Evolutionary conservation across 2,797 vertebrate species (phyloP).

Genomic region (Sebastes trivittatus): DNA sequence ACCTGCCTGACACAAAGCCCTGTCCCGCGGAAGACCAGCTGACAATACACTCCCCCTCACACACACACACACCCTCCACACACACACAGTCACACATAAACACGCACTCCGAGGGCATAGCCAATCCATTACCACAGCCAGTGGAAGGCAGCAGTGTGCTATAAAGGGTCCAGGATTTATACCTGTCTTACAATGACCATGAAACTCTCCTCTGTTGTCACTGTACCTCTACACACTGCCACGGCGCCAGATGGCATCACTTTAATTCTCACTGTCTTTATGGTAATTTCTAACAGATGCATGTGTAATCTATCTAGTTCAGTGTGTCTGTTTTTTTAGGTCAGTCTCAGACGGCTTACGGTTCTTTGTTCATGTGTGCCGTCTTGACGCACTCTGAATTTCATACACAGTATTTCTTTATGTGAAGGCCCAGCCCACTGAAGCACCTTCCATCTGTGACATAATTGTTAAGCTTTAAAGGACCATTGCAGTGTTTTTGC

Average conservation of each 20-base stretch:
- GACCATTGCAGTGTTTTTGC: neutral
- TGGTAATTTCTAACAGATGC: slow-evolving; percentile 78
- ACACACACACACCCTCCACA: neutral
- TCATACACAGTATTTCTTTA: neutral
- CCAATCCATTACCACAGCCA: slow-evolving; percentile 79
- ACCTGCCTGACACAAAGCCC: slow-evolving; percentile 73
- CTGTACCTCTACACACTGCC: slow-evolving; percentile 61
- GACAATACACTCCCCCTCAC: slow-evolving; percentile 42
- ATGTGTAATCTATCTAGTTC: slow-evolving; percentile 71
- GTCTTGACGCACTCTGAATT: neutral
- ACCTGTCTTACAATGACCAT: slow-evolving; percentile 71
- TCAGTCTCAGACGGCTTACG: slow-evolving; percentile 61
- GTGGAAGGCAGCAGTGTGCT: slow-evolving; percentile 55
- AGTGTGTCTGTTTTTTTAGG: slow-evolving; percentile 73
- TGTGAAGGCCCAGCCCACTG: neutral
- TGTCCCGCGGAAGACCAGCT: slow-evolving; percentile 45
- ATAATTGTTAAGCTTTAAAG: neutral
- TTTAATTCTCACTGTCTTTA: slow-evolving; percentile 73
- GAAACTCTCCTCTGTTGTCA: slow-evolving; percentile 58
- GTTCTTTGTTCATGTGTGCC: slow-evolving; percentile 49
- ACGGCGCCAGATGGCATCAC: slow-evolving; percentile 70
- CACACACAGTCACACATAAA: slow-evolving; percentile 2
- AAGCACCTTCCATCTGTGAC: neutral
- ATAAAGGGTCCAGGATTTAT: slow-evolving; percentile 70
- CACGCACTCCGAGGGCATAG: slow-evolving; percentile 52